A percentile compares a stretch with the other conserved stretches of the same genome.
Conservation (phyloP, 2,797 vertebrate species). For the Rhynchonycteris naso region DNA sequence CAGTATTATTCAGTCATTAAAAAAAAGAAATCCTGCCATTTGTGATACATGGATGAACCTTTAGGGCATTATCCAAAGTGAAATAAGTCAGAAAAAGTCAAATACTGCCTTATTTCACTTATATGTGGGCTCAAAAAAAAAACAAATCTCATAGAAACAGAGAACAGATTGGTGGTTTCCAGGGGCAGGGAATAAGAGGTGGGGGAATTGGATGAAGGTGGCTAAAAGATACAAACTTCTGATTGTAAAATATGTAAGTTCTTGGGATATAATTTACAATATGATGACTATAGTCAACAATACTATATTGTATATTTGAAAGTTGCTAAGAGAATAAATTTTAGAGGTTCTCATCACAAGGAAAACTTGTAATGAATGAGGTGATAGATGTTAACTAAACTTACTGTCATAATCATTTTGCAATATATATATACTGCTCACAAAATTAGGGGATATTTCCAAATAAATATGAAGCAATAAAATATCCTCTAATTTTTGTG, state of each 20-base stretch:
- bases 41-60: neutral
- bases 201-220: neutral
- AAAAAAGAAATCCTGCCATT: neutral
- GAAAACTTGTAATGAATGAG: neutral
- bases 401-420: neutral
- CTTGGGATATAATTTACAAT: neutral
- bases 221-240: neutral
- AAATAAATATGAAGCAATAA: too few relatives aligned
- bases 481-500: too few relatives aligned
- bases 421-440: neutral
- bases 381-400: neutral
- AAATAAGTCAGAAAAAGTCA: neutral
- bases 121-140: neutral
- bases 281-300: neutral
- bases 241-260: neutral
- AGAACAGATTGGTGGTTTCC: neutral
- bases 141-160: neutral
- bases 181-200: neutral
- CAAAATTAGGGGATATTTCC: too few relatives aligned
- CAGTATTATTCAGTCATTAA: neutral
- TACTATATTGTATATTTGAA: neutral
- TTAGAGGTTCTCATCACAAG: neutral
- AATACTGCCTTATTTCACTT: neutral
- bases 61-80: neutral
- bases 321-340: neutral